Percentiles rank a stretch among this genome's conserved stretches.
Conservation (phyloP, 2,888 invertebrate genomes). For the Ochropleura leucogaster region DNA sequence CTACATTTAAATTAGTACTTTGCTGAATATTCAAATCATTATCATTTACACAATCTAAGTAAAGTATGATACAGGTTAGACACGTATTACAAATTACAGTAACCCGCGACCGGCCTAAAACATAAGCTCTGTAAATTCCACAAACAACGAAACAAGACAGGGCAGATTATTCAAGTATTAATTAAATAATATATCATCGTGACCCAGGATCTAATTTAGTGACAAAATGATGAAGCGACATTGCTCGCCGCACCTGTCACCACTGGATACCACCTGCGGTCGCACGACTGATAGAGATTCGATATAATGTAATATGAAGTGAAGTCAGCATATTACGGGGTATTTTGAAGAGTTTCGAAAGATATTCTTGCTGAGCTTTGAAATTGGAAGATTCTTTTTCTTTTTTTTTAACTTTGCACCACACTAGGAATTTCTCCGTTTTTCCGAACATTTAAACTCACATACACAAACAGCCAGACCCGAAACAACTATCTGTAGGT, state of each 20-base stretch:
- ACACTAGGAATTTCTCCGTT: too few species aligned
- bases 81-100: conserved; percentile 3
- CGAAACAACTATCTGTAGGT: too few species aligned
- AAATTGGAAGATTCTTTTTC: neutral
- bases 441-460: too few species aligned
- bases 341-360: conserved; percentile 14
- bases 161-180: conserved; percentile 50
- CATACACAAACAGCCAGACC: too few species aligned
- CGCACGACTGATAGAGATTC: conserved; percentile 25
- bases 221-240: conserved; percentile 59
- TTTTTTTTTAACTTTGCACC: too few species aligned
- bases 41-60: neutral
- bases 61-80: conserved; percentile 1
- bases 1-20: neutral
- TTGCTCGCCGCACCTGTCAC: conserved; percentile 52
- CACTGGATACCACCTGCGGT: conserved; percentile 54
- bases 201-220: conserved; percentile 48
- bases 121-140: conserved; percentile 10
- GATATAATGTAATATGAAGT: conserved; percentile 20
- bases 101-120: neutral
- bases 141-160: conserved; percentile 19
- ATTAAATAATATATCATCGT: conserved; percentile 57
- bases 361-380: conserved; percentile 35
- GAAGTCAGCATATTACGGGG: conserved; percentile 24
- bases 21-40: neutral